Evolutionary conservation across 1,140 invertebrate species (phyloP).

Genomic region (Ceratosolen fusciceps): DNA sequence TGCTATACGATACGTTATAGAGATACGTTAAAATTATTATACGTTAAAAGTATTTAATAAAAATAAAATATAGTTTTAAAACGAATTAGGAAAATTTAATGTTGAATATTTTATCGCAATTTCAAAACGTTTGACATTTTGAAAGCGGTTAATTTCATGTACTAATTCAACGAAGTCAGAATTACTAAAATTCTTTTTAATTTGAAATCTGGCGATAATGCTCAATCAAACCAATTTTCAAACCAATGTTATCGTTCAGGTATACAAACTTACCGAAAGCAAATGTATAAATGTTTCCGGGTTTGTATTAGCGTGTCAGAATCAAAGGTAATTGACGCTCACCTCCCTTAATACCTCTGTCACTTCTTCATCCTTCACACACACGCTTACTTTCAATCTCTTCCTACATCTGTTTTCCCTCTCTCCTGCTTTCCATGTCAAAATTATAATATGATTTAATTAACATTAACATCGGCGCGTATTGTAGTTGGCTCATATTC

Average conservation of each 20-base stretch:
- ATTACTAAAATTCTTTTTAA: no score
- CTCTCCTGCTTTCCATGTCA: neutral
- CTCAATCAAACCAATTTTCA: neutral
- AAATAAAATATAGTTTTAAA: no score
- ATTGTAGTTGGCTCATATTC: constrained; percentile 31
- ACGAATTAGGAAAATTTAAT: no score
- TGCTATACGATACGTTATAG: no score
- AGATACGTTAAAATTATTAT: no score
- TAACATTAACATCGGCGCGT: constrained; percentile 37
- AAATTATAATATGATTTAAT: constrained; percentile 45
- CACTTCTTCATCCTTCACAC: neutral
- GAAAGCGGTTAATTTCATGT: no score
- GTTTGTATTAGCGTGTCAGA: neutral
- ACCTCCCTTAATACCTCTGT: neutral
- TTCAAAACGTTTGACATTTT: no score
- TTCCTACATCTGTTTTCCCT: neutral
- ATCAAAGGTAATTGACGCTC: constrained; percentile 4
- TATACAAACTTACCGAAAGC: neutral
- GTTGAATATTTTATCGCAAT: no score
- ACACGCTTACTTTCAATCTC: neutral
- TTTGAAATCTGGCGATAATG: no score
- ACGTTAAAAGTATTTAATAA: no score
- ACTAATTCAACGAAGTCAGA: no score
- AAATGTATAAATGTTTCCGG: neutral
- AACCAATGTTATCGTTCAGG: neutral